Evolutionary conservation across 2,888 invertebrate genomes (phyloP), one percentile per base, ranked within the genome.

Genomic region (Physocephala rufipes): DNA sequence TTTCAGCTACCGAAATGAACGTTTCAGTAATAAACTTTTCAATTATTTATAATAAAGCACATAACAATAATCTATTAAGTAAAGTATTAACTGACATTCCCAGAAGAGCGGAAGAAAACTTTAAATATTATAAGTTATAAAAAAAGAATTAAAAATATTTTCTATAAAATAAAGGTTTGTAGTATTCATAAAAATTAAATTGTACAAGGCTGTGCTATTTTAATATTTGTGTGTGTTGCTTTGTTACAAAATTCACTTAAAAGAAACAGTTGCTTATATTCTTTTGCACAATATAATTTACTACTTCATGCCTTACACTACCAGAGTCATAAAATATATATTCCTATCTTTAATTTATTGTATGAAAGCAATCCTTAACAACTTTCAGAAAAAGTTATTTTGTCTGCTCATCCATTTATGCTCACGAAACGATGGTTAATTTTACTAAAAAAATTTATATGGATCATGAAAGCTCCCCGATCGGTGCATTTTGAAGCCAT

Each of bases 401-500:
- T 36, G 36, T 9, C 19, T 24, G 55, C 55, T 55, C 9, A 21
- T 58, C 5, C 24, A 53, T 9, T 12, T 7, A 2, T 1, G 26
- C 30, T 28, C 36, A 7, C 16, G 19, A 21, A 55, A 49, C 49
- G 2, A 4, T 26, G 36, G 24, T 30, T 51, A 58, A 45, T 58
- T 24, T 1, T 62, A 19, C 61, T 62, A 58, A 51, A 36, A 45
- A 45, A 26, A 15, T 73, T 85, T 86, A 85, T 84, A 86, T 84
- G 78, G 86, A 86, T 93, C 92, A 96, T 84, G 93, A 95, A 36
- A 99, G 89, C 86, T 98, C 97, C 64, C 97, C 98, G 79, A 99
- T 97, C 0, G 99, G 99, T 30, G 98, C 97, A 86, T 96, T 97
- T 84, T 96, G 92, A 51, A 99, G 90, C 99, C 99, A 99, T 83